A percentile compares a stretch with the other conserved stretches of the same genome.
Conservation (phyloP, 37 sponge, comb jelly and placozoan genomes). For the Geodia barretti region DNA sequence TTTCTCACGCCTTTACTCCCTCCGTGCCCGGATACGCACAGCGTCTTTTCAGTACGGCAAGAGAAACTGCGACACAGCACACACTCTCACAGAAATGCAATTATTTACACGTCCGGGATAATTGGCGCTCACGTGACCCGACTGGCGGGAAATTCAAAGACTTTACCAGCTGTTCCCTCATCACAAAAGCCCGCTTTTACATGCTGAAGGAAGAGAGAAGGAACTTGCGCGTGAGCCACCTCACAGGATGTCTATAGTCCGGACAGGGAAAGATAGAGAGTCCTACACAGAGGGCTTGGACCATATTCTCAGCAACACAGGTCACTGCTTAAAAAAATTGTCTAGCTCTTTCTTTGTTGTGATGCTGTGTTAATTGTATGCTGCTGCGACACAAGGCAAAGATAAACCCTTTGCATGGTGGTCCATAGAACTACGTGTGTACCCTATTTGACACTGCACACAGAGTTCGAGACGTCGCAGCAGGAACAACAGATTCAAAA, state of each 20-base stretch:
- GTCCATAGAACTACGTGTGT: background rate
- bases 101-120: too few species aligned
- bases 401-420: background rate
- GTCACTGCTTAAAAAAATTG: background rate
- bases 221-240: background rate
- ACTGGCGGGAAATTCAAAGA: too few species aligned
- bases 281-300: conserved; percentile 22
- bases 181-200: background rate
- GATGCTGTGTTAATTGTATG: background rate
- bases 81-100: too few species aligned
- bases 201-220: background rate
- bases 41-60: too few species aligned
- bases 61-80: too few species aligned
- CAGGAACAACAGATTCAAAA: conserved; percentile 43
- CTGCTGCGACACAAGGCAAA: background rate
- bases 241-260: background rate
- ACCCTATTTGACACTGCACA: background rate
- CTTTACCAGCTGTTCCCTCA: background rate
- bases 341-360: background rate
- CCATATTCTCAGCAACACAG: conserved; percentile 37
- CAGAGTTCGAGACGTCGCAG: conserved; percentile 61
- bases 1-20: too few species aligned
- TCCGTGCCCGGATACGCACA: too few species aligned
- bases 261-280: background rate
- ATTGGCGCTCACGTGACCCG: too few species aligned